A percentile compares a stretch with the other conserved stretches of the same genome.
phyloP scores from a whole-genome alignment of 2,888 invertebrate species.

The Thymelicus sylvestris region DNA sequence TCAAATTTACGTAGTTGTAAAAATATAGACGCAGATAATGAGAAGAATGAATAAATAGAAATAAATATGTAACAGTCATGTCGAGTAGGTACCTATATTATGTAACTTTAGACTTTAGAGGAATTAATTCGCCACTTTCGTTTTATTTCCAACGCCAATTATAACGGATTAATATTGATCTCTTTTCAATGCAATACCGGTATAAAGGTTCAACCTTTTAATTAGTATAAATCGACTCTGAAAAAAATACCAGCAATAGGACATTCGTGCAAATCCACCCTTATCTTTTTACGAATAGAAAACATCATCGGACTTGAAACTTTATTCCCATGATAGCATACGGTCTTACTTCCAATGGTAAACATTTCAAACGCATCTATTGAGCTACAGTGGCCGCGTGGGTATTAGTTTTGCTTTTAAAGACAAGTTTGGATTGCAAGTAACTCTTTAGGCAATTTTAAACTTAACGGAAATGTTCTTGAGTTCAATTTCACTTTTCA shows the following conservation, averaged over 20 bases:
- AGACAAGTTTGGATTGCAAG: neutral
- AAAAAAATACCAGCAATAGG: slow-evolving; percentile 27
- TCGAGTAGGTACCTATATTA: too few relatives aligned
- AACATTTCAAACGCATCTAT: slow-evolving; percentile 18
- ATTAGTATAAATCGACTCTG: slow-evolving; percentile 40
- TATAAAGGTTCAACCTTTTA: slow-evolving; percentile 38
- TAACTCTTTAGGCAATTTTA: slow-evolving; percentile 2
- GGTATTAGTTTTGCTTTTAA: slow-evolving; percentile 39
- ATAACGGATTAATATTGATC: slow-evolving; percentile 26
- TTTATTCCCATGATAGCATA: neutral
- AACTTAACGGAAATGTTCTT: neutral
- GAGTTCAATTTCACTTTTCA: neutral
- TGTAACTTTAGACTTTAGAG: neutral
- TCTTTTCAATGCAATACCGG: slow-evolving; percentile 27
- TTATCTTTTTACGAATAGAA: slow-evolving; percentile 30
- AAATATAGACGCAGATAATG: too few relatives aligned
- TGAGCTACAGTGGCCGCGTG: slow-evolving; percentile 30
- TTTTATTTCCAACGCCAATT: slow-evolving; percentile 22
- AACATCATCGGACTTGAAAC: slow-evolving; percentile 2
- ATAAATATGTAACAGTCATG: too few relatives aligned
- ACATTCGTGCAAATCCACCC: slow-evolving; percentile 28
- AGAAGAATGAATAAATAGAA: too few relatives aligned
- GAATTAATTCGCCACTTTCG: neutral
- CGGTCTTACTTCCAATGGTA: neutral
- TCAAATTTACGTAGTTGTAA: too few relatives aligned